Percentiles rank a stretch among this genome's conserved stretches.
Conservation (phyloP, 1,140 invertebrate genomes). For the Intoshia linei region DNA sequence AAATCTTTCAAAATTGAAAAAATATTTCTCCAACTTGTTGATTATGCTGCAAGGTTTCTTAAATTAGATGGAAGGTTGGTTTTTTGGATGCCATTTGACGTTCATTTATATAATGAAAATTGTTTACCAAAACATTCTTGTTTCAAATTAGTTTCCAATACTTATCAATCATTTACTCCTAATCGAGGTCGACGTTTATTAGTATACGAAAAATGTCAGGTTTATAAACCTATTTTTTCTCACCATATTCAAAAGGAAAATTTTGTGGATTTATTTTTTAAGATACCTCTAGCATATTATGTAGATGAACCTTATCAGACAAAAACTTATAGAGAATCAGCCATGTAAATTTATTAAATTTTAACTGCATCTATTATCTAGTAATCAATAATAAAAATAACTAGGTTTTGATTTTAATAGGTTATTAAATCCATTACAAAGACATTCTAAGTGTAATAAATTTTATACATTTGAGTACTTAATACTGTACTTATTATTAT, state of each 20-base stretch:
- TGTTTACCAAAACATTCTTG: conserved; percentile 29
- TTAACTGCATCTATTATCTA: no score
- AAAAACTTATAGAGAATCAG: no score
- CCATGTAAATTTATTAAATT: no score
- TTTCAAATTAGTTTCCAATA: conserved; percentile 31
- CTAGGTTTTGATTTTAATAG: no score
- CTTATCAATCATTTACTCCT: neutral
- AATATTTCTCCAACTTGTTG: conserved; percentile 47
- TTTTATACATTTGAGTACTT: no score
- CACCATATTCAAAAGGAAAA: neutral
- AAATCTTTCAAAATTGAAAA: no score
- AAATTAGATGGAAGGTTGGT: conserved; percentile 40
- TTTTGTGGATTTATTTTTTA: conserved; percentile 1
- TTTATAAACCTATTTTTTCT: neutral
- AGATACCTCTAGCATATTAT: no score
- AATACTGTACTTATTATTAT: no score
- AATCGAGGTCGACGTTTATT: neutral
- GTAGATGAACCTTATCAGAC: no score
- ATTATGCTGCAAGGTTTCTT: conserved; percentile 42
- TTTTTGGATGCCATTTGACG: conserved; percentile 55
- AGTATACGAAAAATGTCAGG: neutral
- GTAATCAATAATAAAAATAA: no score
- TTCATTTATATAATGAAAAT: conserved; percentile 10
- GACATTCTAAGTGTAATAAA: no score
- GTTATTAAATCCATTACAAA: no score